Evolutionary conservation across 2,888 invertebrate genomes (phyloP).

Genomic region (Philereme transversata): DNA sequence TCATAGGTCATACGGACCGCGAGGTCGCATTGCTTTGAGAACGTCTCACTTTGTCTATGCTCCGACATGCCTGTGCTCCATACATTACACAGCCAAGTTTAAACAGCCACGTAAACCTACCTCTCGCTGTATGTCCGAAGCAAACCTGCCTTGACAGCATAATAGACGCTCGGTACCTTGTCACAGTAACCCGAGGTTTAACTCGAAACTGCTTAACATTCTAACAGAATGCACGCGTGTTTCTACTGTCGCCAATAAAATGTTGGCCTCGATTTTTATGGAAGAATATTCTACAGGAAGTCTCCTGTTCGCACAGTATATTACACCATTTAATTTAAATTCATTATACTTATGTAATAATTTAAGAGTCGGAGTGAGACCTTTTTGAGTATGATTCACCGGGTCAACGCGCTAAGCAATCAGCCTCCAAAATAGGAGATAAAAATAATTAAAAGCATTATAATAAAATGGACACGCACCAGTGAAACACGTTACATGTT

Average conservation of each 20-base stretch:
- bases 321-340: constrained; percentile 35
- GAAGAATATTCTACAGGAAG: constrained; percentile 65
- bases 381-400: constrained; percentile 52
- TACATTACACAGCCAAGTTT: constrained; percentile 54
- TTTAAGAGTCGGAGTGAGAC: constrained; percentile 32
- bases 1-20: constrained; percentile 63
- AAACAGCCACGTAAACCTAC: constrained; percentile 33
- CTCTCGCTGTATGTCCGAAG: constrained; percentile 18
- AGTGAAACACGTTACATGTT: constrained; percentile 60
- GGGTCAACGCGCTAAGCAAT: constrained; percentile 66
- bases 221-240: constrained; percentile 67
- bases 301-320: constrained; percentile 66
- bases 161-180: constrained; percentile 50
- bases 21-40: constrained; percentile 69
- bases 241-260: constrained; percentile 70
- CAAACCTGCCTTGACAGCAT: constrained; percentile 41
- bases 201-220: constrained; percentile 80
- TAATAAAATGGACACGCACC: constrained; percentile 72
- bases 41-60: constrained; percentile 70
- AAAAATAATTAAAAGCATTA: constrained; percentile 78
- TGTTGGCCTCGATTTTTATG: constrained; percentile 74
- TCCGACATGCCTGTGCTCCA: constrained; percentile 57
- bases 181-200: constrained; percentile 59
- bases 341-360: constrained; percentile 36
- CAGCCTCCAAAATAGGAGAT: constrained; percentile 72